phyloP scores from a whole-genome alignment of 1,140 invertebrate species.

The Sycophaga agraensis region DNA sequence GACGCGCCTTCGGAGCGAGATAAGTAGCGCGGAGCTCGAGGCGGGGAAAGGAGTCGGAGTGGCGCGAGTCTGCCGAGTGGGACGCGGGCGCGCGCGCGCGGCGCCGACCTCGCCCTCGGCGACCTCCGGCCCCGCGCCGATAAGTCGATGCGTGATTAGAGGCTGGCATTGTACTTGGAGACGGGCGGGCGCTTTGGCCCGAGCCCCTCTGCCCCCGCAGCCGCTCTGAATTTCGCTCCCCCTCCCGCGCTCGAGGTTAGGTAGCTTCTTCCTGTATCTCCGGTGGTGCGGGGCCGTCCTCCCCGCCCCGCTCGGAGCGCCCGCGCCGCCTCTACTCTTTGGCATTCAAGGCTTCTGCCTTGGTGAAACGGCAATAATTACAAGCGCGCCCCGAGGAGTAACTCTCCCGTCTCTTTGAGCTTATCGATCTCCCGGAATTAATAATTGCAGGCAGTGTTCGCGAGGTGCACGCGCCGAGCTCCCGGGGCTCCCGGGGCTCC shows the following conservation, averaged over 20 bases:
- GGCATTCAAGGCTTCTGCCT: constrained; percentile 9
- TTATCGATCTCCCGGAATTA: constrained; percentile 55
- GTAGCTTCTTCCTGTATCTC: constrained; percentile 6
- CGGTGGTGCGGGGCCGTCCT: neutral
- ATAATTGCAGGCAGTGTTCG: constrained; percentile 46
- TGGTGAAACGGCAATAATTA: constrained; percentile 48
- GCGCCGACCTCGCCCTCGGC: constrained; percentile 33
- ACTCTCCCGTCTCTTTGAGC: constrained; percentile 42
- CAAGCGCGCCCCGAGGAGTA: constrained; percentile 42
- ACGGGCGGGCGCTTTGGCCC: constrained; percentile 19
- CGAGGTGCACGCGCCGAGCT: too few species aligned
- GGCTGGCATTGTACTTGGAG: constrained; percentile 55
- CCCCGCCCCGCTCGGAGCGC: constrained; percentile 19
- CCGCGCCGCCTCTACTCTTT: constrained; percentile 23
- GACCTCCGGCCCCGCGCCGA: constrained; percentile 32
- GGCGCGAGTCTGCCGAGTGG: too few species aligned
- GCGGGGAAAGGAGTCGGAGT: too few species aligned
- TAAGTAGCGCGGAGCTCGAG: constrained; percentile 7
- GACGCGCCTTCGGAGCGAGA: neutral
- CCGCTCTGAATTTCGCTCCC: neutral
- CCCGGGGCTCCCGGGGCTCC: too few species aligned
- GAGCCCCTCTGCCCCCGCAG: too few species aligned
- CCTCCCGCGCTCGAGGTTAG: constrained; percentile 12
- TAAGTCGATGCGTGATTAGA: constrained; percentile 58
- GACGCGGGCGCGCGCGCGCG: too few species aligned